These are phyloP conservation scores for Brienomyrus brachyistius DNA, from an alignment of 2,113 vertebrate species.

Conservation along the genomic window DNA sequence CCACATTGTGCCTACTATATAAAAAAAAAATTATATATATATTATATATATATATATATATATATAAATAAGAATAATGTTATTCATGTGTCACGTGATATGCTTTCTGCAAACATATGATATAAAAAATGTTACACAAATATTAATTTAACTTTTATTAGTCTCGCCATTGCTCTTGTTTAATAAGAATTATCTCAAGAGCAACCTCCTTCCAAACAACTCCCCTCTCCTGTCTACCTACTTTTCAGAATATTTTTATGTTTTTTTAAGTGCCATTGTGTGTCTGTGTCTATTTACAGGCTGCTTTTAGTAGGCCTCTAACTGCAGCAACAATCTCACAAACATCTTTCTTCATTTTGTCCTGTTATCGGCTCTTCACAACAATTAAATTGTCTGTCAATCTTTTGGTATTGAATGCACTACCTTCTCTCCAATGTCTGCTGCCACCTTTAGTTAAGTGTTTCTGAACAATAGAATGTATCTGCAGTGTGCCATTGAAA, in stretches of 20 bases:
- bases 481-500: neutral
- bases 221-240: neutral
- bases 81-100: neutral
- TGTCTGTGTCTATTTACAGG: neutral
- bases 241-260: neutral
- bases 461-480: neutral
- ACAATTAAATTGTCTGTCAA: neutral
- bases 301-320: neutral
- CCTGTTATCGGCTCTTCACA: neutral
- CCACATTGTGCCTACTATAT: neutral
- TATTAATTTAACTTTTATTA: neutral
- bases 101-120: neutral
- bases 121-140: neutral
- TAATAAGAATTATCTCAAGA: neutral
- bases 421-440: too few relatives aligned
- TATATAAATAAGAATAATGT: neutral
- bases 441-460: neutral
- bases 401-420: too few relatives aligned
- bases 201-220: neutral
- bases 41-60: too few relatives aligned
- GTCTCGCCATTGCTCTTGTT: neutral
- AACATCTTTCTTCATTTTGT: neutral
- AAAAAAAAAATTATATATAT: neutral
- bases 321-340: neutral
- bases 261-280: neutral